Base-by-base conservation (phyloP, 2,888 invertebrate species). In the Pomacea canaliculata region DNA sequence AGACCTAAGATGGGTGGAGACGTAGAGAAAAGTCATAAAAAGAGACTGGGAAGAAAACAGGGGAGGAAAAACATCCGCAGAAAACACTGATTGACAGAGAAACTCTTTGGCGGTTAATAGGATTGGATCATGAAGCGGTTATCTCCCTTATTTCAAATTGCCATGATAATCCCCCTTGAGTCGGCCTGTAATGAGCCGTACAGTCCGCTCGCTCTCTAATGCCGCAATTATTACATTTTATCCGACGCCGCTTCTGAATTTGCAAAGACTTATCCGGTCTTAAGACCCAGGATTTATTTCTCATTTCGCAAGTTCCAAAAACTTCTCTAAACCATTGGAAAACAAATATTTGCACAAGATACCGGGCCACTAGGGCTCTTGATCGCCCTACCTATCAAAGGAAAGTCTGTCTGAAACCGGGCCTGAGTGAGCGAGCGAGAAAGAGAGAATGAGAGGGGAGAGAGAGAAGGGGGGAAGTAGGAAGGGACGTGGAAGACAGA, bases 221-320 rank as follows among this genome's bases (percentile, higher is more conserved):
- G 66, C 76, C 69, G 76, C 78, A 78, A 81, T 80, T 77, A 80
- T 77, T 73, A 76, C 76, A 78, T 78, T 74, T 74, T 72, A 73
- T 71, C 79, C 76, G 60, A 59, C 73, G 46, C 67, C 71, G 71
- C 74, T 66, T 73, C 70, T 63, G 72, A 72, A 74, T 74, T 77
- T 76, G 79, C 75, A 66, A 49, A 71, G 75, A 72, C 79, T 76
- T 77, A 75, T 77, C 79, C 79, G 23, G 65, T 62, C 75, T 72
- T 79, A 77, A 79, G 71, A 68, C 75, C 60, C 19, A 49, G 76
- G 77, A 77, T 77, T 77, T 77, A 75, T 79, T 77, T 77, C 77
- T 79, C 77, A 79, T 77, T 79, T 79, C 77, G 68, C 73, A 74
- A 74, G 75, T 71, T 70, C 73, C 71, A 70, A 74, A 74, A 75